Evolutionary conservation across 2,888 invertebrate species (phyloP).

Genomic region (Lasiommata megera): DNA sequence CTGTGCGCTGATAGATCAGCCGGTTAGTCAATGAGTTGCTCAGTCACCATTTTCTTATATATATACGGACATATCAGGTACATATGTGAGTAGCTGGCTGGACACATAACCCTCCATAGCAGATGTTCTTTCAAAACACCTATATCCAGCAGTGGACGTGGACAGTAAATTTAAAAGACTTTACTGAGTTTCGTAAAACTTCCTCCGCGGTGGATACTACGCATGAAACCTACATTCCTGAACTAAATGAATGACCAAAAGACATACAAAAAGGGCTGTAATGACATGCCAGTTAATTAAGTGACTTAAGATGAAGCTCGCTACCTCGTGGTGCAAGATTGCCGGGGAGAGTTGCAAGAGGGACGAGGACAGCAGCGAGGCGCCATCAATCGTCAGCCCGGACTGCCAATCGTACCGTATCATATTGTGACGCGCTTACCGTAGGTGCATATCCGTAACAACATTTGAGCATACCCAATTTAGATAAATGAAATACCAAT

Average conservation of each 20-base stretch:
- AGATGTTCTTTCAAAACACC: too few relatives aligned
- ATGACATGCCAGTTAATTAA: conserved; percentile 12
- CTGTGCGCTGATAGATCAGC: too few relatives aligned
- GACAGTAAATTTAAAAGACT: too few relatives aligned
- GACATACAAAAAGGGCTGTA: background rate
- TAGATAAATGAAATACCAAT: too few relatives aligned
- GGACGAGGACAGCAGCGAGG: conserved; percentile 58
- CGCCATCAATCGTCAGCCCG: conserved; percentile 59
- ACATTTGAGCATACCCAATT: background rate
- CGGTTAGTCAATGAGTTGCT: too few relatives aligned
- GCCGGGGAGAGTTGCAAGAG: conserved; percentile 63
- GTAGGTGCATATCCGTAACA: background rate
- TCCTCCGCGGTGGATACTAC: background rate
- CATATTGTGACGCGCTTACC: conserved; percentile 1
- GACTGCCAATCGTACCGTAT: conserved; percentile 41
- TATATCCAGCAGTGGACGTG: too few relatives aligned
- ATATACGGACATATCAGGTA: too few relatives aligned
- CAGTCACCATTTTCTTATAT: too few relatives aligned
- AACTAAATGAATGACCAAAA: background rate
- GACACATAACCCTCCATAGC: too few relatives aligned
- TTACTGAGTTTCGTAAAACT: too few relatives aligned
- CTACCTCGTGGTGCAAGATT: conserved; percentile 63
- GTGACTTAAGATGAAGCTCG: conserved; percentile 6
- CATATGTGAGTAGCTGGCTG: too few relatives aligned
- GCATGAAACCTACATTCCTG: background rate